phyloP scores from a whole-genome alignment of 2,797 vertebrate species.

The Percopsis omiscomaycus region DNA sequence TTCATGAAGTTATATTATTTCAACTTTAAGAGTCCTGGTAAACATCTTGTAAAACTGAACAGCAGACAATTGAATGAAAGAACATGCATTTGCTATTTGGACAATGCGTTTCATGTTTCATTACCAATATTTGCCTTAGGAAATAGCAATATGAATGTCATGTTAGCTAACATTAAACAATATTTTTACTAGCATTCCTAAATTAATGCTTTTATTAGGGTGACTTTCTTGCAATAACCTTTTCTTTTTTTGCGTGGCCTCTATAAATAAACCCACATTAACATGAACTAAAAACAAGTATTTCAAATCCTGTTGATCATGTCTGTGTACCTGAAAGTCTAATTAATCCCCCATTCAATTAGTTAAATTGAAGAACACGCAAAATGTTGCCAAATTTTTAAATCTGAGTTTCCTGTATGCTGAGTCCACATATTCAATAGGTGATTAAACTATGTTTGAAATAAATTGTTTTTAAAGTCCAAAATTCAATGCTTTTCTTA shows the following conservation, averaged over 20 bases:
- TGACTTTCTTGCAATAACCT: neutral
- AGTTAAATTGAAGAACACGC: conserved; percentile 44
- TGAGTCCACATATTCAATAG: conserved; percentile 41
- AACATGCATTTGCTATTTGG: too few species aligned
- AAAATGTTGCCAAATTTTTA: conserved; percentile 41
- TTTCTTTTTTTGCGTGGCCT: too few species aligned
- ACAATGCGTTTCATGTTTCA: too few species aligned
- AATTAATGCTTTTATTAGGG: conserved; percentile 8
- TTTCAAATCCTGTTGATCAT: conserved; percentile 22
- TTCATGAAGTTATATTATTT: too few species aligned
- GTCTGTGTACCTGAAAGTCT: conserved; percentile 28
- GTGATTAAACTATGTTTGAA: conserved; percentile 61
- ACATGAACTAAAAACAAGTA: conserved; percentile 1
- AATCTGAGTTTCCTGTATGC: conserved; percentile 27
- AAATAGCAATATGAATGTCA: too few species aligned
- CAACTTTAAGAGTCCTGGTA: too few species aligned
- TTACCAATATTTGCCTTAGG: too few species aligned
- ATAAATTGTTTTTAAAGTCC: conserved; percentile 59
- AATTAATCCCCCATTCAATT: conserved; percentile 47
- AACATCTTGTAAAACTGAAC: too few species aligned
- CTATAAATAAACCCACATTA: conserved; percentile 6
- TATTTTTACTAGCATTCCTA: neutral
- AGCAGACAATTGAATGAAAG: too few species aligned
- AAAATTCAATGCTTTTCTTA: conserved; percentile 69
- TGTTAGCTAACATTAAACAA: neutral